Evolutionary conservation across 2,113 vertebrate species (phyloP).

Genomic region (Oryzias woworae): DNA sequence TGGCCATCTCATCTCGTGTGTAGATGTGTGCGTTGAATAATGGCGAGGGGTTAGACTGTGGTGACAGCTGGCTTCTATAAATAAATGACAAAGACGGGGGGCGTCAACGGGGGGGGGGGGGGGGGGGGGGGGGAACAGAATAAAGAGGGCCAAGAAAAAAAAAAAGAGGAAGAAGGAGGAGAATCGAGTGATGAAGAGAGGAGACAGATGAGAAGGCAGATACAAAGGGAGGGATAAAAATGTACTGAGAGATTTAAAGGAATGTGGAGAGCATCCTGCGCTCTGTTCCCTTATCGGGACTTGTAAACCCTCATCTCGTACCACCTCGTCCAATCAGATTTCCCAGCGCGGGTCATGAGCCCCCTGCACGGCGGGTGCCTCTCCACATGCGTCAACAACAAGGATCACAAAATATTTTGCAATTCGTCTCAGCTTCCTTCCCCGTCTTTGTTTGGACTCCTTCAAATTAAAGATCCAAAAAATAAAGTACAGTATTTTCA

Average conservation of each 20-base stretch:
- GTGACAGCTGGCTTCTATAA: conserved; percentile 78
- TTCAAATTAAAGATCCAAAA: neutral
- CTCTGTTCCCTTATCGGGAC: conserved; percentile 10
- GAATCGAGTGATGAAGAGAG: neutral
- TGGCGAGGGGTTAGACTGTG: conserved; percentile 24
- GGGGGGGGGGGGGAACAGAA: conserved; percentile 3
- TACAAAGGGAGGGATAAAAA: conserved; percentile 34
- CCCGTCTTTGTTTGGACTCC: conserved; percentile 2
- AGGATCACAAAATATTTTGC: conserved; percentile 6
- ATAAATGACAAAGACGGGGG: conserved; percentile 68
- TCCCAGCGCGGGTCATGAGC: conserved; percentile 8
- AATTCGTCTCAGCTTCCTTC: conserved; percentile 44
- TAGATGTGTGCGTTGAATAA: conserved; percentile 11
- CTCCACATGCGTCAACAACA: conserved; percentile 10
- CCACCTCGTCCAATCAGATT: conserved; percentile 42
- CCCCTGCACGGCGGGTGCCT: neutral
- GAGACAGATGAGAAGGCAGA: conserved; percentile 16
- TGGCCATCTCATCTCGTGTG: conserved; percentile 6
- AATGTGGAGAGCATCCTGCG: conserved; percentile 37
- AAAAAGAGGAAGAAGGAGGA: neutral
- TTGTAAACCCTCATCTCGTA: conserved; percentile 9
- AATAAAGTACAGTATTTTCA: neutral
- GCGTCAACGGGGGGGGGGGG: neutral
- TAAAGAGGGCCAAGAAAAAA: conserved; percentile 6
- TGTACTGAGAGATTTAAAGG: conserved; percentile 32